Conservation (phyloP, 2,113 vertebrate genomes). For the Prunella fulvescens region DNA sequence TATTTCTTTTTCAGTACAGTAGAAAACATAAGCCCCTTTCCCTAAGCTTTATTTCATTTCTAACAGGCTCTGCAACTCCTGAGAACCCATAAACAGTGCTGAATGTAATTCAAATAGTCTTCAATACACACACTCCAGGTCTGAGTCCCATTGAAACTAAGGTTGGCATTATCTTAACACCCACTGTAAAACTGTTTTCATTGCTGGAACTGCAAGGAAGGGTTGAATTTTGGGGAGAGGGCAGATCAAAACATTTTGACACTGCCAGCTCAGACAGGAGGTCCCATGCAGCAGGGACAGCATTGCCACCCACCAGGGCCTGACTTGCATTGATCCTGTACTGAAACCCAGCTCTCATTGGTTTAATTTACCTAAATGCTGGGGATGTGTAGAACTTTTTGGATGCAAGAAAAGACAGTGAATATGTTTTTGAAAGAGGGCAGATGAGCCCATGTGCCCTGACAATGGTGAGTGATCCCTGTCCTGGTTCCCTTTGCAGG, state of each 20-base stretch:
- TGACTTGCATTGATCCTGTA: neutral
- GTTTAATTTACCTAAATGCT: neutral
- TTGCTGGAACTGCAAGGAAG: neutral
- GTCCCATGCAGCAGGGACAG: neutral
- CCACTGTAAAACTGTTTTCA: neutral
- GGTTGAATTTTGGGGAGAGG: neutral
- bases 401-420: neutral
- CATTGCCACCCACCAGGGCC: neutral
- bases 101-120: neutral
- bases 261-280: neutral
- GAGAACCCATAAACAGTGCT: neutral
- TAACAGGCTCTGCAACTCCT: neutral
- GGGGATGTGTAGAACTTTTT: neutral
- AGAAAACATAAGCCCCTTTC: constrained; percentile 31
- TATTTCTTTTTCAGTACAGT: neutral
- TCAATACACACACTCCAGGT: neutral
- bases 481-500: neutral
- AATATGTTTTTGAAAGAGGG: neutral
- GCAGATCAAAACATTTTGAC: neutral
- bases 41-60: neutral
- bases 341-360: neutral
- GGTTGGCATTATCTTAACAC: neutral
- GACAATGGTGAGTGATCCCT: neutral
- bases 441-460: neutral
- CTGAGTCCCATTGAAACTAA: neutral